Percentiles rank a stretch among this genome's conserved stretches.
Evolutionary conservation across 2,888 invertebrate species (phyloP).

Genomic region (Trissolcus japonicus): DNA sequence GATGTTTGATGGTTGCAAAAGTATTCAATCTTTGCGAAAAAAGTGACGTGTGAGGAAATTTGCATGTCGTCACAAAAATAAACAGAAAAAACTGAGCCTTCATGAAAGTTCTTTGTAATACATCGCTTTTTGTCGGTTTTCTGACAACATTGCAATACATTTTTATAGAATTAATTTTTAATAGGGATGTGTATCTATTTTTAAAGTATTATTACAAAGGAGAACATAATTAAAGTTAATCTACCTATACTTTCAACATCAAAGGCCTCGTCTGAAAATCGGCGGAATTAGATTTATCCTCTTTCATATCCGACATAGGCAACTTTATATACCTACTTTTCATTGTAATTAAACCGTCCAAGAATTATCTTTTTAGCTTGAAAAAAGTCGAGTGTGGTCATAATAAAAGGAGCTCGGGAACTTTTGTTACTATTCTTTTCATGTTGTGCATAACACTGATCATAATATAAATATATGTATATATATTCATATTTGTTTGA

Average conservation of each 20-base stretch:
- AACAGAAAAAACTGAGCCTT: constrained; percentile 9
- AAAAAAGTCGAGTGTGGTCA: constrained; percentile 11
- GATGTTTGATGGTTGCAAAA: too few species aligned
- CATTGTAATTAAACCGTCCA: constrained; percentile 34
- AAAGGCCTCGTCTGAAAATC: constrained; percentile 36
- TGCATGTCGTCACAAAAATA: constrained; percentile 25
- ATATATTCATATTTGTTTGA: constrained; percentile 30
- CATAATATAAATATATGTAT: too few species aligned
- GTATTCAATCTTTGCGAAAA: constrained; percentile 5
- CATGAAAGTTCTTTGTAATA: constrained; percentile 11
- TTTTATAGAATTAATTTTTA: constrained; percentile 6
- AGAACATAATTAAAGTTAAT: constrained; percentile 44
- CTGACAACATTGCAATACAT: constrained; percentile 41
- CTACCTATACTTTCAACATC: constrained; percentile 39
- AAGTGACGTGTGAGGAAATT: constrained; percentile 22
- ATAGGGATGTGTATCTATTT: constrained; percentile 15
- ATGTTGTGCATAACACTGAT: too few species aligned
- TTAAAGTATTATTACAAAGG: constrained; percentile 46
- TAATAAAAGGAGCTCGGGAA: constrained; percentile 3
- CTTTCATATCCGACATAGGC: constrained; percentile 42
- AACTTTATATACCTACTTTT: constrained; percentile 33
- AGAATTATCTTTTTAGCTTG: constrained; percentile 18
- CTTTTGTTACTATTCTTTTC: too few species aligned
- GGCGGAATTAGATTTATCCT: constrained; percentile 40
- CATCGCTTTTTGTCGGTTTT: constrained; percentile 34